These are phyloP conservation scores for Toxotes chatareus DNA, from an alignment of 2,113 vertebrate species.

Conservation along the genomic window DNA sequence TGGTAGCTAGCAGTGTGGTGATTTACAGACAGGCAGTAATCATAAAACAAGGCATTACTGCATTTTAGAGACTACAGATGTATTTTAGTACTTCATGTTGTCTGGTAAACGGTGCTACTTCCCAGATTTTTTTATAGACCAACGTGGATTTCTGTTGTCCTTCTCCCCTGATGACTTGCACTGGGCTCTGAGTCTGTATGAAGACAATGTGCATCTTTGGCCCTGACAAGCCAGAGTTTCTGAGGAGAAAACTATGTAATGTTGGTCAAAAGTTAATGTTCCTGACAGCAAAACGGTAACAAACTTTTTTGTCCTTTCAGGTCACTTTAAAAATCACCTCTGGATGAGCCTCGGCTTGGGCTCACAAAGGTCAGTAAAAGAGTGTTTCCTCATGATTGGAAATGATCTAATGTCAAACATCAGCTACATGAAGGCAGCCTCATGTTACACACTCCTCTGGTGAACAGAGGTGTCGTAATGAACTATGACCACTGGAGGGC, in stretches of 20 bases:
- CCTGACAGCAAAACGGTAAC: not conserved
- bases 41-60: not conserved
- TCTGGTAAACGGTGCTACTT: too few relatives aligned
- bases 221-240: conserved; percentile 71
- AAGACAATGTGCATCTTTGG: conserved; percentile 65
- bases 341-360: not conserved
- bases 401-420: not conserved
- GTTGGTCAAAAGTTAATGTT: accelerated
- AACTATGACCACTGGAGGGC: not conserved
- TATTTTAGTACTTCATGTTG: too few relatives aligned
- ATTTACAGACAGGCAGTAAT: too few relatives aligned
- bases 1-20: not conserved
- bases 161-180: conserved; percentile 67
- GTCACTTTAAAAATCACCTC: not conserved
- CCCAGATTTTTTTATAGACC: too few relatives aligned
- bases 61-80: too few relatives aligned
- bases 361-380: not conserved
- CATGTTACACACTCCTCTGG: not conserved
- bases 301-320: not conserved
- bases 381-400: not conserved
- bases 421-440: not conserved
- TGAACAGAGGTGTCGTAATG: not conserved
- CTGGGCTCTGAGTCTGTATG: conserved; percentile 67
- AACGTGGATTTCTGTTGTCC: not conserved
- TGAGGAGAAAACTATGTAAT: conserved; percentile 40